Evolutionary conservation across 2,797 vertebrate species (phyloP).

Genomic region (Octomys mimax): DNA sequence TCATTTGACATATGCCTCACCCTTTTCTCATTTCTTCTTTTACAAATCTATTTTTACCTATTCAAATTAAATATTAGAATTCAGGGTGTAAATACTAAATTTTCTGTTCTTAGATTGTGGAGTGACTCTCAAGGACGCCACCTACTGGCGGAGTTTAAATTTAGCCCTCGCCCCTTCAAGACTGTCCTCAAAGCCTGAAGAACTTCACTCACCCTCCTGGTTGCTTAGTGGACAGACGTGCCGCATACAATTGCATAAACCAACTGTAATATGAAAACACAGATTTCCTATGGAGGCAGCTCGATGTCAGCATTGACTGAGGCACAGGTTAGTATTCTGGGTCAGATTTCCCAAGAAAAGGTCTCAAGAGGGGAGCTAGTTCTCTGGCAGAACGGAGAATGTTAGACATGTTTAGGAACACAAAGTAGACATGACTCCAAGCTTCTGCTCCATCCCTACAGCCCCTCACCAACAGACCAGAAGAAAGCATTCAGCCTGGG

Average conservation of each 20-base stretch:
- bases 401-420: background rate
- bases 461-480: background rate
- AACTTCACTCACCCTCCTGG: background rate
- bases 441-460: too few species aligned
- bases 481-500: background rate
- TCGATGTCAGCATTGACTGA: background rate
- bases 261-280: background rate
- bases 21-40: background rate
- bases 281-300: background rate
- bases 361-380: background rate
- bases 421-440: background rate
- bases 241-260: background rate
- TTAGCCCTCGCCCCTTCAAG: background rate
- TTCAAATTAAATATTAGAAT: slow-evolving; percentile 12
- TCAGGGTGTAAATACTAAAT: background rate
- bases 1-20: background rate
- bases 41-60: slow-evolving; percentile 7
- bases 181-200: background rate
- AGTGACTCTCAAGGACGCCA: background rate
- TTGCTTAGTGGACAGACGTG: background rate
- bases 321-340: background rate
- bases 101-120: background rate
- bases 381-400: background rate
- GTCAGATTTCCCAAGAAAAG: slow-evolving; percentile 3
- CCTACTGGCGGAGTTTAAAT: slow-evolving; percentile 46